Evolutionary conservation across 2,797 vertebrate genomes (phyloP), one percentile per base, ranked within the genome.

Genomic region (Acanthurus tractus): DNA sequence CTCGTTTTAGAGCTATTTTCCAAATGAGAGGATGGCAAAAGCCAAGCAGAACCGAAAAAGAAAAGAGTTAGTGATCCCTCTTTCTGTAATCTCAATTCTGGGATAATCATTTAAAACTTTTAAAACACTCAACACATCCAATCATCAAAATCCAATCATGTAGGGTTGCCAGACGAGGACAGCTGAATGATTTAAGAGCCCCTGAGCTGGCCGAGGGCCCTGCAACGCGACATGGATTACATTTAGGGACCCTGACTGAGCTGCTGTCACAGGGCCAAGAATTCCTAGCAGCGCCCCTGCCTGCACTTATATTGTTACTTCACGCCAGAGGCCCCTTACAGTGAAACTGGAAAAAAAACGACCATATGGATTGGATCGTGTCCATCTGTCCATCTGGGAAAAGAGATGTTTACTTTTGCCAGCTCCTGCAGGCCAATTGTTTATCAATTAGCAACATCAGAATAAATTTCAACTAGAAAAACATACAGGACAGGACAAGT

Each of bases 201-300:
- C 11, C 34, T 57, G 72, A 63, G 53, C 77, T 72, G 56, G 76
- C 86, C 44, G 36, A 50, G 58, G 61, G 49, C 66, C 52, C 40
- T 65, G 25, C 25, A 70, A 79, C 72, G 73, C 67, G 75, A 83
- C 81, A 70, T 46, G 68, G 70, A 85, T 79, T 82, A 85, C 78
- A 86, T 84, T 84, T 79, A 49, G 68, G 52, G 73, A 63, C 63
- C 74, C 75, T 18, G 50, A 69, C 63, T 71, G 76, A 88, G 61
- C 25, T 76, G 77, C 58, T 90, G 84, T 82, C 67, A 80, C 44
- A 49, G 14, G 65, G 81, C 84, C 88, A 89, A 77, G 52, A 75
- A 63, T 67, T 46, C 74, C 11, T 62, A 59, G 50, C 53, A 69
- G 50, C 23, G 18, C 38, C 78, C 58, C 63, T 62, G 70, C 59